Evolutionary conservation across 1,140 invertebrate genomes (phyloP), one percentile per base, ranked within the genome.

Genomic region (Dendrolimus punctatus): DNA sequence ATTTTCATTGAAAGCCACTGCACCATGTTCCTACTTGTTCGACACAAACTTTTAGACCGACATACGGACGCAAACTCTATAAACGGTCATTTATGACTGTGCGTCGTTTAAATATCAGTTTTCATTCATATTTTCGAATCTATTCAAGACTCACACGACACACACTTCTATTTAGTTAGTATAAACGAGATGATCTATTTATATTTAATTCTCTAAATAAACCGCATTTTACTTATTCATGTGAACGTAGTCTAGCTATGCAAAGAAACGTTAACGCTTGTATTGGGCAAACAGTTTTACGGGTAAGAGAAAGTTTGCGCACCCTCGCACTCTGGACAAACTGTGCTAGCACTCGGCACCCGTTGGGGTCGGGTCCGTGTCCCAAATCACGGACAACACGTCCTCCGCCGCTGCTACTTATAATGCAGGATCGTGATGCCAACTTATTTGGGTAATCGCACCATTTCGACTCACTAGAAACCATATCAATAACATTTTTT

Each of bases 221-320:
- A 23, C 1, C 23, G 23, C 23, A 68, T 65, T 68, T 68, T 71
- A 71, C 55, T 66, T 70, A 68, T 70, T 66, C 64, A 72, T 72
- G 60, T 60, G 57, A 64, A 66, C 64, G 60, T 68, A 69, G 67
- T 63, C 56, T 55, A 54, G 42, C 49, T 36, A 55, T 50, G 58
- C 51, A 66, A 68, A 65, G 62, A 65, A 73, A 66, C 71, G 55
- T 68, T 67, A 60, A 57, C 59, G 52, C 60, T 58, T 51, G 57
- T 54, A 51, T 53, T 55, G 55, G 51, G 60, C 54, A 69, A 68
- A 74, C 60, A 66, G 63, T 65, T 67, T 67, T 67, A 67, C 53
- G 62, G 60, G 63, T 59, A 55, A 51, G 57, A 58, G 62, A 68
- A 73, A 76, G 71, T 75, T 72, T 72, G 62, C 63, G 40, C 61